phyloP scores from a whole-genome alignment of 2,113 vertebrate species.

The Lethenteron reissneri region DNA sequence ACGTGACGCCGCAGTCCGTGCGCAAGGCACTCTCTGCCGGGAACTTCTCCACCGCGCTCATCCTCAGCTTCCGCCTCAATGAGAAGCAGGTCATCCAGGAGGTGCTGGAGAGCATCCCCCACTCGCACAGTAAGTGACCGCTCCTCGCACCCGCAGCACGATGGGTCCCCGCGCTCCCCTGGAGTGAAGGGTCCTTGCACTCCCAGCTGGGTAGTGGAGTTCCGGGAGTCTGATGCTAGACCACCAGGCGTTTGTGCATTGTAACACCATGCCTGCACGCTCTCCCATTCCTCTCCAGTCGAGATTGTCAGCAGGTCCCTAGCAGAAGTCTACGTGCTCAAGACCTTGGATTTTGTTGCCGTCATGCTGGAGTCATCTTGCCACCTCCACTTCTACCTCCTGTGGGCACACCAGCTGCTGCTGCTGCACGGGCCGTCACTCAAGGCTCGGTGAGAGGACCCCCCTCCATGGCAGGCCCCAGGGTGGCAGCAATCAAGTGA shows the following conservation, averaged over 20 bases:
- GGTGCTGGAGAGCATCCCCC: constrained; percentile 49
- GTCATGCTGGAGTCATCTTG: constrained; percentile 42
- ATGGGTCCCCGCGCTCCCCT: neutral
- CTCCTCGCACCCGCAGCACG: too few relatives aligned
- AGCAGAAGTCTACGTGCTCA: constrained; percentile 67
- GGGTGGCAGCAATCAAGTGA: too few relatives aligned
- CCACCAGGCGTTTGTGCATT: too few relatives aligned
- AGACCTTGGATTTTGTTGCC: constrained; percentile 52
- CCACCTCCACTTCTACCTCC: constrained; percentile 79
- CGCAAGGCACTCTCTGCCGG: constrained; percentile 30
- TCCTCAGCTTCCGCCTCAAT: constrained; percentile 67
- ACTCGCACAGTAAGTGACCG: constrained; percentile 34
- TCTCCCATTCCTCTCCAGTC: constrained; percentile 23
- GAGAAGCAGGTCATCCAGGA: constrained; percentile 53
- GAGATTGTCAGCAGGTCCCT: constrained; percentile 45
- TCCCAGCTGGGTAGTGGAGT: neutral
- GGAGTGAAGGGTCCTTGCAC: neutral
- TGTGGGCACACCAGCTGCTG: constrained; percentile 56
- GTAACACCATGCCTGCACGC: too few relatives aligned
- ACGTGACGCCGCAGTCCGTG: constrained; percentile 50
- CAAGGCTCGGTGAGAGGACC: constrained; percentile 42
- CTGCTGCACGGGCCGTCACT: constrained; percentile 58
- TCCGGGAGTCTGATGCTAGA: too few relatives aligned
- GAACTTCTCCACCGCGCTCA: constrained; percentile 42
- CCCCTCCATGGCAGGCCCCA: too few relatives aligned